phyloP scores from a whole-genome alignment of 2,888 invertebrate species.

The Limulus polyphemus region DNA sequence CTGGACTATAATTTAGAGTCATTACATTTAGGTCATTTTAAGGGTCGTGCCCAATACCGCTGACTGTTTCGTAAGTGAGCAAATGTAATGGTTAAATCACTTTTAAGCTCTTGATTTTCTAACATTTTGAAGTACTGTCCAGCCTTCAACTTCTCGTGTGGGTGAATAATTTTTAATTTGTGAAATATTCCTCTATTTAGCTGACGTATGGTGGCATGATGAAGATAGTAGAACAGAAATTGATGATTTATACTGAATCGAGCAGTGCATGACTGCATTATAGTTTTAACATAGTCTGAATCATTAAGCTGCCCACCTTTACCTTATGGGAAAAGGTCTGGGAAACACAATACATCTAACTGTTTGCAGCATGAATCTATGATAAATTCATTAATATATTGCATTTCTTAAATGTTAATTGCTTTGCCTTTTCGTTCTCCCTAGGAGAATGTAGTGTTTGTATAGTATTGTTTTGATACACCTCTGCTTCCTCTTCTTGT shows the following conservation, averaged over 20 bases:
- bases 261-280: not conserved
- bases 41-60: conserved; percentile 3
- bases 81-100: conserved; percentile 3
- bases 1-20: conserved; percentile 1
- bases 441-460: too few relatives aligned
- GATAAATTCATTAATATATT: too few relatives aligned
- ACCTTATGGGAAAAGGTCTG: too few relatives aligned
- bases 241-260: conserved; percentile 3
- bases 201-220: conserved; percentile 5
- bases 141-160: too few relatives aligned
- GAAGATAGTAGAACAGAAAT: conserved; percentile 3
- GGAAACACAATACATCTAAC: too few relatives aligned
- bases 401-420: too few relatives aligned
- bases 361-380: too few relatives aligned
- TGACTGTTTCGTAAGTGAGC: conserved; percentile 2
- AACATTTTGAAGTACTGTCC: conserved; percentile 3
- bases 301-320: too few relatives aligned
- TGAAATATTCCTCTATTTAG: conserved; percentile 4
- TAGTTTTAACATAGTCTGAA: too few relatives aligned
- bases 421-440: too few relatives aligned
- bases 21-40: conserved; percentile 4
- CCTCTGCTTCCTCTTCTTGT: too few relatives aligned
- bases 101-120: conserved; percentile 1
- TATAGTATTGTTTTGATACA: too few relatives aligned
- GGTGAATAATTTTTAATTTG: conserved; percentile 2